phyloP scores from a whole-genome alignment of 2,797 vertebrate species.

The Mallotus villosus region DNA sequence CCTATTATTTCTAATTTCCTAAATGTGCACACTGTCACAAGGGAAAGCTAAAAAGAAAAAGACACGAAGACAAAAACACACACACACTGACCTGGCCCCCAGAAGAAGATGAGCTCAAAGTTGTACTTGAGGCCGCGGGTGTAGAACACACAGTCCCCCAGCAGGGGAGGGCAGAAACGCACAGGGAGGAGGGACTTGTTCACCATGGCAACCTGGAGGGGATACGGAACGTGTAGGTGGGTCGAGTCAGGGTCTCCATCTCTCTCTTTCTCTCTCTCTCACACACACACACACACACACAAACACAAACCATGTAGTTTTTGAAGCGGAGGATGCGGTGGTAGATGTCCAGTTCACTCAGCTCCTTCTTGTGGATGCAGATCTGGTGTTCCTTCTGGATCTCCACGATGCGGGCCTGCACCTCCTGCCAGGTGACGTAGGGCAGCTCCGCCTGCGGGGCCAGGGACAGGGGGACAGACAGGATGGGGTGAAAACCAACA shows the following conservation, averaged over 20 bases:
- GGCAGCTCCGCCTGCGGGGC: conserved; percentile 83
- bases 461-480: background rate
- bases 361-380: conserved; percentile 97
- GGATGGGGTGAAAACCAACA: too few species aligned
- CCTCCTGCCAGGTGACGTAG: conserved; percentile 97
- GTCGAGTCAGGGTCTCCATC: conserved; percentile 6
- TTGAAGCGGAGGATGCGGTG: conserved; percentile 98
- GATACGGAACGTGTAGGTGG: conserved; percentile 17
- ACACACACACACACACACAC: conserved; percentile 41
- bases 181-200: conserved; percentile 97
- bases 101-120: conserved; percentile 98
- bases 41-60: too few species aligned
- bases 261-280: background rate
- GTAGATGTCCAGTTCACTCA: conserved; percentile 94
- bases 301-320: conserved; percentile 92
- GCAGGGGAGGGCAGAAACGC: conserved; percentile 84
- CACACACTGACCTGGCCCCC: conserved; percentile 83
- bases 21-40: background rate
- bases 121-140: conserved; percentile 98
- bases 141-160: conserved; percentile 89
- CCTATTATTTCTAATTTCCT: background rate
- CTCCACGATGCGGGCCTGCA: conserved; percentile 94
- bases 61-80: conserved; percentile 4
- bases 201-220: conserved; percentile 84
- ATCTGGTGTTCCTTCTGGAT: conserved; percentile 99